These are phyloP conservation scores for Dexiosoma caninum DNA, from an alignment of 2,888 invertebrate genomes.

Conservation along the genomic window DNA sequence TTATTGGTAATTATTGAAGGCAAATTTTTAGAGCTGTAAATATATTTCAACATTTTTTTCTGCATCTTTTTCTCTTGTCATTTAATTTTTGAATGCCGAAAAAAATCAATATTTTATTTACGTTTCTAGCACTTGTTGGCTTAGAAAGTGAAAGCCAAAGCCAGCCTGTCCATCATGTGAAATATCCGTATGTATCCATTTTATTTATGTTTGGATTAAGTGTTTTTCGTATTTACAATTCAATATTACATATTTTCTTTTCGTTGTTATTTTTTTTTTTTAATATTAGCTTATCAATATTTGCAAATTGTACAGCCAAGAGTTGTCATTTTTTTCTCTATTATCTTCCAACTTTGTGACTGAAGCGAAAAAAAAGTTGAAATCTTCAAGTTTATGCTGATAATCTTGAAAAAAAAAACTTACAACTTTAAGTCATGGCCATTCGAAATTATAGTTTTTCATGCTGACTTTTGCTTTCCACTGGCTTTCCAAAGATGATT, in stretches of 20 bases:
- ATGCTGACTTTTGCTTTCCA: conserved; percentile 37
- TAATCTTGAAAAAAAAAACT: conserved; percentile 8
- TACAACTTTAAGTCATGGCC: conserved; percentile 37
- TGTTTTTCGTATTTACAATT: conserved; percentile 26
- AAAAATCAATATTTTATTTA: conserved; percentile 9
- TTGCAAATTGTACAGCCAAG: conserved; percentile 9
- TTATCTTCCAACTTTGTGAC: conserved; percentile 3
- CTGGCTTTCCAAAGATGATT: conserved; percentile 4
- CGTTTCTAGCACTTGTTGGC: conserved; percentile 5
- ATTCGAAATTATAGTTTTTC: conserved; percentile 42
- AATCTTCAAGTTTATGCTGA: conserved; percentile 28
- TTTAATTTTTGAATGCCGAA: neutral
- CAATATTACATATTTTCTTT: neutral
- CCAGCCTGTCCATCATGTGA: neutral
- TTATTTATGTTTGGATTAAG: conserved; percentile 25
- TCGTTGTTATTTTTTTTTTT: neutral
- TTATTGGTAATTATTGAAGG: too few relatives aligned
- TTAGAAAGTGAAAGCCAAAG: conserved; percentile 52
- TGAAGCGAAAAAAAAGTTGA: conserved; percentile 2
- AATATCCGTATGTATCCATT: neutral
- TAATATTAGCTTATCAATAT: conserved; percentile 36
- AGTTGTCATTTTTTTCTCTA: conserved; percentile 17
- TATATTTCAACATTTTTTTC: neutral
- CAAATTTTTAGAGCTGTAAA: too few relatives aligned
- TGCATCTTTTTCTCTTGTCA: neutral